phyloP scores from a whole-genome alignment of 2,888 invertebrate genomes.

The Andrena chrysosceles region DNA sequence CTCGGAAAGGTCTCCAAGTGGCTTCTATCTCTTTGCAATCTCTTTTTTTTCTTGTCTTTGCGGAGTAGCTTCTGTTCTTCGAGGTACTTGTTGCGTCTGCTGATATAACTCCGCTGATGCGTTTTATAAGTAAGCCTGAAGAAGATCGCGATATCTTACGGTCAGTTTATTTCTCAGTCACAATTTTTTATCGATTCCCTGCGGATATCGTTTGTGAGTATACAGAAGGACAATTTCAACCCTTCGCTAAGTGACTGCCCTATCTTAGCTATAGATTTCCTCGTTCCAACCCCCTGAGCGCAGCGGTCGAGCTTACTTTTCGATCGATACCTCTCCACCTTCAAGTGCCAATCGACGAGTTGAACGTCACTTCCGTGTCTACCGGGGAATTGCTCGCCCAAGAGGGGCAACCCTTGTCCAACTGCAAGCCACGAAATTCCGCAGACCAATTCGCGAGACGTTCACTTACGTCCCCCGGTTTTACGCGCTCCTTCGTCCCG shows the following conservation, averaged over 20 bases:
- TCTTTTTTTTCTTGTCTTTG: neutral
- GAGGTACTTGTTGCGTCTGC: neutral
- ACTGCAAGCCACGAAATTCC: neutral
- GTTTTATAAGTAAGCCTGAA: neutral
- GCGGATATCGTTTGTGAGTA: too few species aligned
- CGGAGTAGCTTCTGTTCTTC: neutral
- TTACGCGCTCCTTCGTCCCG: slow-evolving; percentile 12
- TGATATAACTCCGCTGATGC: neutral
- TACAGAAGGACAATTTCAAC: too few species aligned
- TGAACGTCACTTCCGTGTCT: neutral
- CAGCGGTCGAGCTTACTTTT: neutral
- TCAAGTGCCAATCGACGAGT: too few species aligned
- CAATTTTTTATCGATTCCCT: too few species aligned
- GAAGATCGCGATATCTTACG: neutral
- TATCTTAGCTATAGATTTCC: too few species aligned
- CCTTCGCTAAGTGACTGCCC: too few species aligned
- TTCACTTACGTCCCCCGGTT: slow-evolving; percentile 21
- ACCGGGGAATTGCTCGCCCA: slow-evolving; percentile 7
- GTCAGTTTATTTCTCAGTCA: too few species aligned
- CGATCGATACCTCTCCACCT: neutral
- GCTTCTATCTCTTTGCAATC: neutral
- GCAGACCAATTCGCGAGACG: neutral
- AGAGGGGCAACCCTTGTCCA: neutral
- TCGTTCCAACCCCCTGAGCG: too few species aligned
- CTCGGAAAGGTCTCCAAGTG: neutral